These are phyloP conservation scores for Anarrhichthys ocellatus DNA, from an alignment of 2,113 vertebrate species.

Conservation along the genomic window DNA sequence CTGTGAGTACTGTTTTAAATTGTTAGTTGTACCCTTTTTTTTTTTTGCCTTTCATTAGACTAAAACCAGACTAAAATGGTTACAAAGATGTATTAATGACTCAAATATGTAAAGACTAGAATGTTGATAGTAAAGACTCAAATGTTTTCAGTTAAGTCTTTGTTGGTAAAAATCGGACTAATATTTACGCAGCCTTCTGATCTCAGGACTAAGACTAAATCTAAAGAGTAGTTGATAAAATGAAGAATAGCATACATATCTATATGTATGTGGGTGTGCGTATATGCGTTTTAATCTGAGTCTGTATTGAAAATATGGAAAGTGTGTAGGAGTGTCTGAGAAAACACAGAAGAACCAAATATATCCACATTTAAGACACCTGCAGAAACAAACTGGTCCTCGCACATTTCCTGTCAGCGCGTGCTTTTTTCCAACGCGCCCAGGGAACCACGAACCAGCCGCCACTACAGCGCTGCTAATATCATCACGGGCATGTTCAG, in stretches of 20 bases:
- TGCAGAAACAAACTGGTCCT: not conserved
- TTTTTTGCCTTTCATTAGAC: not conserved
- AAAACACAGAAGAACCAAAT: not conserved
- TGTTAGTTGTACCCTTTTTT: not conserved
- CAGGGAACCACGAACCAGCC: not conserved
- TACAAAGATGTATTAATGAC: not conserved
- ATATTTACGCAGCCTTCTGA: not conserved
- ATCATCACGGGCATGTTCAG: not conserved
- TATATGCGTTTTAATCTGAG: not conserved
- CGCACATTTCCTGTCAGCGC: conserved; percentile 26
- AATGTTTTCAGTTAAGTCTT: not conserved
- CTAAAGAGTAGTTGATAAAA: not conserved
- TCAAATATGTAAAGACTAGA: not conserved
- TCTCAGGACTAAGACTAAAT: not conserved
- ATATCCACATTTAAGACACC: not conserved
- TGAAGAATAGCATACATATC: not conserved
- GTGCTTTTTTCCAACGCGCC: not conserved
- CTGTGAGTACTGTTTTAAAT: not conserved
- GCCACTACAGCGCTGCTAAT: not conserved
- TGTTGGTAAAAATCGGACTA: not conserved
- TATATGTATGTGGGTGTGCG: too few species aligned
- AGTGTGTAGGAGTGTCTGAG: not conserved
- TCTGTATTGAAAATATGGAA: not conserved
- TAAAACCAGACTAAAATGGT: not conserved
- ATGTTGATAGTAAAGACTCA: not conserved